A percentile compares a stretch with the other conserved stretches of the same genome.
Evolutionary conservation across 2,113 vertebrate species (phyloP).

Genomic region (Chlamydotis undulata): DNA sequence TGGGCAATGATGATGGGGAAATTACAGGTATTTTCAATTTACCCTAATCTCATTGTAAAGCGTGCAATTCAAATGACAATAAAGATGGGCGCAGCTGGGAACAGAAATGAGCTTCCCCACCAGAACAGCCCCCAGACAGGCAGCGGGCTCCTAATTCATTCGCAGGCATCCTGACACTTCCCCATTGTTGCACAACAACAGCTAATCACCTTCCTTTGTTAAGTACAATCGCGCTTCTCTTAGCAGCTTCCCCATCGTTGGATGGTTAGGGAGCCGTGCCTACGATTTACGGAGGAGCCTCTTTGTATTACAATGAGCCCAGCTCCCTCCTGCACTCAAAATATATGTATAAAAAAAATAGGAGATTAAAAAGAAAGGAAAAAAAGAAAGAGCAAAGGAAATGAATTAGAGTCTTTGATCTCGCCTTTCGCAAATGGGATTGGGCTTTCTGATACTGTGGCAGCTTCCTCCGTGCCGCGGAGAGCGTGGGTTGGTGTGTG

Average conservation of each 20-base stretch:
- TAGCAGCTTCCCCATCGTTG: constrained; percentile 57
- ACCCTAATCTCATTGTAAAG: constrained; percentile 51
- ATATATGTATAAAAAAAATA: background rate
- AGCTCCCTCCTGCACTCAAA: background rate
- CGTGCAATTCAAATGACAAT: constrained; percentile 53
- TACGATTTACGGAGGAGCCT: constrained; percentile 42
- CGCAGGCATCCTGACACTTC: constrained; percentile 51
- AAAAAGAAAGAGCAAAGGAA: background rate
- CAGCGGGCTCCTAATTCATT: constrained; percentile 51
- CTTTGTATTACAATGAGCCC: constrained; percentile 36
- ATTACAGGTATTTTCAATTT: constrained; percentile 59
- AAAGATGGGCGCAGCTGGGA: constrained; percentile 35
- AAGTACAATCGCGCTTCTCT: constrained; percentile 58
- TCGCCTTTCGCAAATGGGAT: background rate
- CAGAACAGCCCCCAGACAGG: background rate
- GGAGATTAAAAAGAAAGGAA: background rate
- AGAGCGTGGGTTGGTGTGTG: background rate
- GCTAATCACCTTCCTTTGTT: constrained; percentile 59
- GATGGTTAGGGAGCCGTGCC: constrained; percentile 42
- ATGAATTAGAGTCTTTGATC: constrained; percentile 54
- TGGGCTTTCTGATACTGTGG: background rate
- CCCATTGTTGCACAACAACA: constrained; percentile 52
- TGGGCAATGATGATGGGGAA: constrained; percentile 35
- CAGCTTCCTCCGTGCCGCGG: background rate
- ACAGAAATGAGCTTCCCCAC: constrained; percentile 23